A percentile compares a stretch with the other conserved stretches of the same genome.
phyloP scores from a whole-genome alignment of 2,113 vertebrate species.

The Caretta caretta region DNA sequence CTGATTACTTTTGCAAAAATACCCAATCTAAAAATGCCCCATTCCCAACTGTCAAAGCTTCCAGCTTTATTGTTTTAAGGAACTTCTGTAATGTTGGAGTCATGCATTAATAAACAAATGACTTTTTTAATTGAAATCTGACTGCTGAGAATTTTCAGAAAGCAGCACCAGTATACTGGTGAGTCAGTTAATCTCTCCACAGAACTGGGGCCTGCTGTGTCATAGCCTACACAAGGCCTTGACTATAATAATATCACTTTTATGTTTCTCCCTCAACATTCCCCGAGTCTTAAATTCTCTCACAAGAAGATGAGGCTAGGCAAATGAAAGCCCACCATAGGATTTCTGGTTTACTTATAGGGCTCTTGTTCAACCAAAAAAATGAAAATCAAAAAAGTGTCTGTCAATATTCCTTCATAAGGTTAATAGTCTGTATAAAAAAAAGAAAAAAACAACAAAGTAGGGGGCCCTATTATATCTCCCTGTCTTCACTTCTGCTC shows the following conservation, averaged over 20 bases:
- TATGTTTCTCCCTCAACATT: neutral
- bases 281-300: neutral
- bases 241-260: rapidly evolving
- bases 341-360: neutral
- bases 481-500: neutral
- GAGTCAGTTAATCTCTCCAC: neutral
- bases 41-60: neutral
- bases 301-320: neutral
- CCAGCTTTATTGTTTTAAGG: neutral
- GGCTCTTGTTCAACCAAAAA: neutral
- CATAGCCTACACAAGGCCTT: neutral
- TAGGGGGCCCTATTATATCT: neutral
- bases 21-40: neutral
- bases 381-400: neutral
- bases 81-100: neutral
- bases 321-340: neutral
- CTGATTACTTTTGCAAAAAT: neutral
- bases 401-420: neutral
- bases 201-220: neutral
- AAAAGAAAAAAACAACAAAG: neutral
- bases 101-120: neutral
- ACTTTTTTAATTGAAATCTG: neutral
- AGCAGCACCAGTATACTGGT: neutral
- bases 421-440: neutral
- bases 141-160: neutral